Evolutionary conservation across 2,797 vertebrate species (phyloP), one percentile per base, ranked within the genome.

Genomic region (Paratrypauchen microcephalus): DNA sequence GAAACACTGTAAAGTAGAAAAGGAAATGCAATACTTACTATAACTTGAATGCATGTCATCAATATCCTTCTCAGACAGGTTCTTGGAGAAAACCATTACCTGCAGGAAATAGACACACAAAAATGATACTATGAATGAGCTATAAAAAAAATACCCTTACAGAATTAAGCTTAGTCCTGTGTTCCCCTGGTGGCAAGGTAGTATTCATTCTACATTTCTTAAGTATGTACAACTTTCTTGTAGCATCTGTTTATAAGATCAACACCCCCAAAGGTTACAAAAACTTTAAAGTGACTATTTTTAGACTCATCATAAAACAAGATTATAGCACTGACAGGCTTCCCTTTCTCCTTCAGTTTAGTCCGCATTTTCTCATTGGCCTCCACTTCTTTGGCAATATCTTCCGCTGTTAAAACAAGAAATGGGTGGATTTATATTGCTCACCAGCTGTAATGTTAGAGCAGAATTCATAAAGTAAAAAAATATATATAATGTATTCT

Each of bases 371-470:
- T 97, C 93, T 99, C 98, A 1, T 92, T 95, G 70, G 79, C 91
- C 85, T 97, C 95, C 77, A 99, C 83, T 82, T 98, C 96, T 91
- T 93, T 94, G 57, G 95, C 95, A 61, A 98, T 93, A 77, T 97
- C 95, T 75, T 94, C 90, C 90, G 88, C 98, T 99, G 93, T 86
- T 70, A 60, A 76, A 12, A 66, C 48, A 82, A 4, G 3, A 77
- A 23, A 77, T 21, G 41, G 50, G 65, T 63, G 52, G 47, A 15
- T 47, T 45, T 23, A 71, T 69, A 73, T 61, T 48, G 61, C 26
- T 48, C 5, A 3, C 58, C 26, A 73, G 73, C 30, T 58, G 12
- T 26, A 9, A 26, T 19, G 60, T 61, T 5, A 72, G 1, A 41
- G 21, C 60, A 23, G 60, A 13, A 63, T 24, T 21, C 4, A 56